Conservation (phyloP, 2,797 vertebrate species). For the Emys orbicularis region DNA sequence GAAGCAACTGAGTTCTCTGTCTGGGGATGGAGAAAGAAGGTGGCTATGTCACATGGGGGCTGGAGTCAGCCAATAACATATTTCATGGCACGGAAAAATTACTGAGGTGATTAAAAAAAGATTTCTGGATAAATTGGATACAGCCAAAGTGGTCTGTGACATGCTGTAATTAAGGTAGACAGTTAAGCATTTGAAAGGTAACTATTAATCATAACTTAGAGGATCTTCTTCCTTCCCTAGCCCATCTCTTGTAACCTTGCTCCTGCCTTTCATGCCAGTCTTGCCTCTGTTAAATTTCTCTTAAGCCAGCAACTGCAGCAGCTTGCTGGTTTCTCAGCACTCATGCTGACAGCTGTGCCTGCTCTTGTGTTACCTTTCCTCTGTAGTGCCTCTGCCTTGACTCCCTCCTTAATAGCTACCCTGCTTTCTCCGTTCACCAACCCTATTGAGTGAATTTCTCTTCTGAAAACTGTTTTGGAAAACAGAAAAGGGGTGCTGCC, state of each 20-base stretch:
- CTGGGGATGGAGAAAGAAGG: background rate
- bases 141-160: background rate
- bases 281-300: background rate
- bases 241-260: background rate
- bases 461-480: background rate
- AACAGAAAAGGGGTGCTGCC: background rate
- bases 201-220: background rate
- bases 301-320: background rate
- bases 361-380: too few relatives aligned
- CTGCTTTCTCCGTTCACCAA: background rate
- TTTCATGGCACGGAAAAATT: background rate
- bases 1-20: background rate
- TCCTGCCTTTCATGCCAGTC: too few relatives aligned
- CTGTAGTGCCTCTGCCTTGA: too few relatives aligned
- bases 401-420: too few relatives aligned
- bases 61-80: background rate
- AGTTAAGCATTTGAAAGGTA: background rate
- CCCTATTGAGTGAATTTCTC: background rate
- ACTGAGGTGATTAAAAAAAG: background rate
- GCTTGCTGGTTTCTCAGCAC: background rate
- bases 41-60: background rate
- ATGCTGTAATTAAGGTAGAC: background rate
- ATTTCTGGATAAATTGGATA: background rate
- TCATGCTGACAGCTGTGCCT: too few relatives aligned
- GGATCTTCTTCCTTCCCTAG: background rate